Evolutionary conservation across 2,113 vertebrate genomes (phyloP).

Genomic region (Cochlearius cochlearius): DNA sequence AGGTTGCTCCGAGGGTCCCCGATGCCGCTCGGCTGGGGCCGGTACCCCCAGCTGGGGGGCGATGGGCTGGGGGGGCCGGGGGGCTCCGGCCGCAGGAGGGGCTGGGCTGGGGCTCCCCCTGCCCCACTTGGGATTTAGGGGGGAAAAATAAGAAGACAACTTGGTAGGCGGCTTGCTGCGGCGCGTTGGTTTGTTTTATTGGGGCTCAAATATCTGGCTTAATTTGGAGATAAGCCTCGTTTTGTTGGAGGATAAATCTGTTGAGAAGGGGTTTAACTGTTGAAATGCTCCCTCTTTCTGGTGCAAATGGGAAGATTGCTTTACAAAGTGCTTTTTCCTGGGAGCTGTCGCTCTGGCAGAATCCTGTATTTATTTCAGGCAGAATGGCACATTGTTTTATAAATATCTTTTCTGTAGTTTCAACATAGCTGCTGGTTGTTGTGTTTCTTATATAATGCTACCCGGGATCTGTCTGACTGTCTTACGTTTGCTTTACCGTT

Average conservation of each 20-base stretch:
- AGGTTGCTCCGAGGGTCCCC: not conserved
- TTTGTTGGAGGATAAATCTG: conserved; percentile 49
- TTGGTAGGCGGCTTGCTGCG: not conserved
- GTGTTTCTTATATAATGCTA: conserved; percentile 54
- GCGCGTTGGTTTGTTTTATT: conserved; percentile 19
- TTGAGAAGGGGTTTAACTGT: conserved; percentile 51
- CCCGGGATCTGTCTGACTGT: conserved; percentile 5
- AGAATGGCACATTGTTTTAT: conserved; percentile 55
- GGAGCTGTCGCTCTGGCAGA: not conserved
- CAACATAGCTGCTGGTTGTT: conserved; percentile 39
- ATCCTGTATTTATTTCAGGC: conserved; percentile 54
- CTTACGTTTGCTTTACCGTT: not conserved
- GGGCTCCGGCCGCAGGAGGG: not conserved
- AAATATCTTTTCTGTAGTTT: conserved; percentile 56
- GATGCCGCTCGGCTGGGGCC: not conserved
- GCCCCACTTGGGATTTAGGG: not conserved
- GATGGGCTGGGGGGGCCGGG: not conserved
- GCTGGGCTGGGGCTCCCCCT: not conserved
- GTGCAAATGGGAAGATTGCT: conserved; percentile 31
- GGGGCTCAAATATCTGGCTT: conserved; percentile 53
- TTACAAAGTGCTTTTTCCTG: conserved; percentile 37
- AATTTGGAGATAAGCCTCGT: conserved; percentile 30
- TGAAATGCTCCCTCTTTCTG: conserved; percentile 45
- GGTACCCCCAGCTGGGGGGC: not conserved
- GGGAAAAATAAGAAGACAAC: not conserved